phyloP scores from a whole-genome alignment of 2,888 invertebrate genomes.

The Fragum whitleyi region DNA sequence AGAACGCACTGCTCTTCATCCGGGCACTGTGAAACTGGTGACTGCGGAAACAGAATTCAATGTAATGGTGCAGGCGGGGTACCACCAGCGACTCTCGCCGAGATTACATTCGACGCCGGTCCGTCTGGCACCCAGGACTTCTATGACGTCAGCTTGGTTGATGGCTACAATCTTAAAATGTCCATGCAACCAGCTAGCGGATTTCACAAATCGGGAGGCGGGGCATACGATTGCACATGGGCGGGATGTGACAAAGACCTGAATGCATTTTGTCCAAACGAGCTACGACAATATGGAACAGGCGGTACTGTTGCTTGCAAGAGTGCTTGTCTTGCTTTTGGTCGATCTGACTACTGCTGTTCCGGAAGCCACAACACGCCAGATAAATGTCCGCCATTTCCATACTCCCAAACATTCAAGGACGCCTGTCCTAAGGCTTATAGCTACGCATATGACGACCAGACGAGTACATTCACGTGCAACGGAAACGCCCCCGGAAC shows the following conservation, averaged over 20 bases:
- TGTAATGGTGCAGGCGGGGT: conserved; percentile 84
- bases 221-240: conserved; percentile 83
- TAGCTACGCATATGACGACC: conserved; percentile 87
- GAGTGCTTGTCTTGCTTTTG: conserved; percentile 86
- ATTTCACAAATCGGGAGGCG: conserved; percentile 51
- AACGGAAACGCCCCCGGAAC: conserved; percentile 30
- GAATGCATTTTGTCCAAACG: conserved; percentile 84
- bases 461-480: conserved; percentile 86
- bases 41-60: conserved; percentile 82
- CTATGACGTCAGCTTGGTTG: conserved; percentile 87
- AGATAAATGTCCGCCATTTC: conserved; percentile 84
- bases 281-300: conserved; percentile 69
- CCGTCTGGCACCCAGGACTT: conserved; percentile 83
- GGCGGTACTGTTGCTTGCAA: conserved; percentile 85
- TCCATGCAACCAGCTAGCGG: conserved; percentile 57
- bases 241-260: conserved; percentile 83
- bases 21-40: conserved; percentile 79
- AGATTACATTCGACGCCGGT: conserved; percentile 58
- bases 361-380: conserved; percentile 85
- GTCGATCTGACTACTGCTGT: conserved; percentile 86
- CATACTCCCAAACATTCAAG: conserved; percentile 86
- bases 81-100: conserved; percentile 65
- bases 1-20: conserved; percentile 84
- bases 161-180: conserved; percentile 86
- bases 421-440: conserved; percentile 87